These are phyloP conservation scores for Machimus rusticus DNA, from an alignment of 2,888 invertebrate genomes.

Conservation along the genomic window DNA sequence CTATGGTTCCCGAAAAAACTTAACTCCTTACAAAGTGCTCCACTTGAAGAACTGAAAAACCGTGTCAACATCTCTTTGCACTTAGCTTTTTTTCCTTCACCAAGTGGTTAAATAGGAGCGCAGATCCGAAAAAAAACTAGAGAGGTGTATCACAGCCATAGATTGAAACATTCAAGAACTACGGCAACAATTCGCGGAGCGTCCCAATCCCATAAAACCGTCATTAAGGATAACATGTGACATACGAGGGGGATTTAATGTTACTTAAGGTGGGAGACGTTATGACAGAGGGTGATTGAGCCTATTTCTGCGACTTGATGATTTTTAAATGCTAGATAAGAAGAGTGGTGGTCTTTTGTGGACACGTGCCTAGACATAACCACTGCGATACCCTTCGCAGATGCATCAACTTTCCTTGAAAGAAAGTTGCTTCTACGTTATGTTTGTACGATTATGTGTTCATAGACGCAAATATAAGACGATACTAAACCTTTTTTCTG, in stretches of 20 bases:
- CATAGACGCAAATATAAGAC: constrained; percentile 61
- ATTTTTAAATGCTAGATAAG: too few relatives aligned
- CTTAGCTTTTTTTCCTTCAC: background rate
- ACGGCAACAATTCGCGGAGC: background rate
- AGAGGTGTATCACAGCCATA: background rate
- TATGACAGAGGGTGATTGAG: background rate
- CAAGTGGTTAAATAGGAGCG: background rate
- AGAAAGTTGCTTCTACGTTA: too few relatives aligned
- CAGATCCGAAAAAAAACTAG: background rate
- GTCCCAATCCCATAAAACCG: background rate
- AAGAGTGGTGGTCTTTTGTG: too few relatives aligned
- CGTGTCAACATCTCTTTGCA: constrained; percentile 33
- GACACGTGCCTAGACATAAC: too few relatives aligned
- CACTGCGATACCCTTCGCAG: too few relatives aligned
- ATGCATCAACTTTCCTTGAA: too few relatives aligned
- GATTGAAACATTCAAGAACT: background rate
- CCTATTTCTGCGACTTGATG: background rate
- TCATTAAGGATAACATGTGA: background rate
- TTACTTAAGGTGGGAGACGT: background rate
- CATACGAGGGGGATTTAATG: background rate
- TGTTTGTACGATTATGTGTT: constrained; percentile 51
- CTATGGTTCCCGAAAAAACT: background rate
- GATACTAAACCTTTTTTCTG: constrained; percentile 58
- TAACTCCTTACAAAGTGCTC: constrained; percentile 2
- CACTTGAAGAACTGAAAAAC: constrained; percentile 11